Conservation (phyloP, 92 coral and sea anemone species). For the Porites evermanni region DNA sequence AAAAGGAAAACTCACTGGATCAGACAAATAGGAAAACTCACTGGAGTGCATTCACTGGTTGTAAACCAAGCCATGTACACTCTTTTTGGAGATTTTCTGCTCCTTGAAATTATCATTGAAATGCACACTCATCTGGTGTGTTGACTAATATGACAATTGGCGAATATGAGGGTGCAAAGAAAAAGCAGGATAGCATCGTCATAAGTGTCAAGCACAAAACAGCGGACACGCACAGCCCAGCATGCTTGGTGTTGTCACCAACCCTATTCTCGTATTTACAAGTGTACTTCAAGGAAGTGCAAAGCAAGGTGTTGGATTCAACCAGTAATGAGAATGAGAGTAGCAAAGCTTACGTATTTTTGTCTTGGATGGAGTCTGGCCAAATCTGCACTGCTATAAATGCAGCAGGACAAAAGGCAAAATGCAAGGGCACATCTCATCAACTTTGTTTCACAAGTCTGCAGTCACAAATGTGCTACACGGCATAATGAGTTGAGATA, state of each 20-base stretch:
- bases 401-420: conserved; percentile 25
- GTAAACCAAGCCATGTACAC: conserved; percentile 57
- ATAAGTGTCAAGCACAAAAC: conserved; percentile 62
- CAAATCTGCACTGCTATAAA: conserved; percentile 30
- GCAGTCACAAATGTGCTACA: conserved; percentile 37
- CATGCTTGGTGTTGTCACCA: conserved; percentile 29
- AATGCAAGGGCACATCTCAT: not conserved
- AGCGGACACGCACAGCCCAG: conserved; percentile 59
- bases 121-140: conserved; percentile 71
- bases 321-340: not conserved
- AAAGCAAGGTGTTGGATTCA: conserved; percentile 23
- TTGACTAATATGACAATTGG: conserved; percentile 58
- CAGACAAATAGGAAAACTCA: conserved; percentile 29
- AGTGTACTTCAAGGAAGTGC: conserved; percentile 25
- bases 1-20: too few species aligned
- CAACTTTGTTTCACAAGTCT: conserved; percentile 31
- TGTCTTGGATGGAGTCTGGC: conserved; percentile 38
- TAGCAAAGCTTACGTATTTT: not conserved
- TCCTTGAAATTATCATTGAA: conserved; percentile 63
- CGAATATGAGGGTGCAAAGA: conserved; percentile 39
- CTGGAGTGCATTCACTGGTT: conserved; percentile 30
- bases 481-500: conserved; percentile 20
- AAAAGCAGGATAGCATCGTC: conserved; percentile 16
- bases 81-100: conserved; percentile 56
- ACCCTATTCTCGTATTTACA: conserved; percentile 34